Conservation (phyloP, 2,797 vertebrate genomes). For the Squalus acanthias region DNA sequence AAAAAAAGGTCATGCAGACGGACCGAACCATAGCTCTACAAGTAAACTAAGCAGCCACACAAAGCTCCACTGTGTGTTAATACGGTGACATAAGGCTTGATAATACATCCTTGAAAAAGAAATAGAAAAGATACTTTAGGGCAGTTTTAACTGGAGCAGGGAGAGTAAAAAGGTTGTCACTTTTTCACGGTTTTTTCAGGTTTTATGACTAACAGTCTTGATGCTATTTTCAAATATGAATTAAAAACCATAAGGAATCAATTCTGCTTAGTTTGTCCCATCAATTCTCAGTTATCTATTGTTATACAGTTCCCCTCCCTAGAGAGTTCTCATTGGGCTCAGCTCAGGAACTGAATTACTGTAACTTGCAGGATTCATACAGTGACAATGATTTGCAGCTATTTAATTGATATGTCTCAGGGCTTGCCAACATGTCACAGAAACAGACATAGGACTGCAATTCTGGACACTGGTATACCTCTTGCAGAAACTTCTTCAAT, state of each 20-base stretch:
- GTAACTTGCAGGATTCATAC: conserved; percentile 6
- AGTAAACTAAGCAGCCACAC: not conserved
- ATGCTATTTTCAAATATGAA: not conserved
- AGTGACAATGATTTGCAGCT: conserved; percentile 16
- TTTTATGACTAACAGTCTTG: conserved; percentile 9
- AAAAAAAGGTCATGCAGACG: not conserved
- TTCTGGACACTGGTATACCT: not conserved
- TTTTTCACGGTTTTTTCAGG: not conserved
- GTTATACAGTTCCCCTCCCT: conserved; percentile 3
- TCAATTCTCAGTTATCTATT: not conserved
- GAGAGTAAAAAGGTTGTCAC: not conserved
- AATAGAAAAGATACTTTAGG: not conserved
- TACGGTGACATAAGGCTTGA: not conserved
- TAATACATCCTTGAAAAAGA: not conserved
- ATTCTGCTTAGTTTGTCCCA: conserved; percentile 1
- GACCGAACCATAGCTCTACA: not conserved
- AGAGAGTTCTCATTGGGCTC: not conserved
- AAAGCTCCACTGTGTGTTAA: not conserved
- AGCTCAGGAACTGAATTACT: conserved; percentile 4
- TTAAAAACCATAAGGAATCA: conserved; percentile 19
- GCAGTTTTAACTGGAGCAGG: conserved; percentile 23
- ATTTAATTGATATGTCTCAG: conserved; percentile 5
- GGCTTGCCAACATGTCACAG: conserved; percentile 13
- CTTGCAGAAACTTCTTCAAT: not conserved
- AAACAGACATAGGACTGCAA: not conserved